Percentiles rank a stretch among this genome's conserved stretches.
Conservation (phyloP, 2,888 invertebrate genomes). For the Drosophila flavopinicola region DNA sequence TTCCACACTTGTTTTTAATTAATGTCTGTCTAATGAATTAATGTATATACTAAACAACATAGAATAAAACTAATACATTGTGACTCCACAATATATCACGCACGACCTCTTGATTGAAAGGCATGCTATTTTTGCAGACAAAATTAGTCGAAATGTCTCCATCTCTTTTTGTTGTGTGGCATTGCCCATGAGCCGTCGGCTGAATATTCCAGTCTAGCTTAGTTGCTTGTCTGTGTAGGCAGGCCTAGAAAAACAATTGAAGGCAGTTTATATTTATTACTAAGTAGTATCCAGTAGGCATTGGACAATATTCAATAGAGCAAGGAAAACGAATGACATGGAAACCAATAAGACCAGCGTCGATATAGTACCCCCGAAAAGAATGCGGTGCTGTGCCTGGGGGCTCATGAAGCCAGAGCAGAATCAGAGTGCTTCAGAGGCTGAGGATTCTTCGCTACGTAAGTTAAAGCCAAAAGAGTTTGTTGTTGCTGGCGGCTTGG, state of each 20-base stretch:
- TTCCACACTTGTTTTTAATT: no score
- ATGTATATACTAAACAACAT: no score
- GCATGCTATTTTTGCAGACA: no score
- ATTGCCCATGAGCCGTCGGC: no score
- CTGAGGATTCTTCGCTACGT: neutral
- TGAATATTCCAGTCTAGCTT: neutral
- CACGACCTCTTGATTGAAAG: no score
- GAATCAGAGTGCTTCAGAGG: neutral
- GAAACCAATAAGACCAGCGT: constrained; percentile 10
- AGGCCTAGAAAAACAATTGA: constrained; percentile 8
- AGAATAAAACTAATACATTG: no score
- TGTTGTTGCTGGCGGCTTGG: constrained; percentile 25
- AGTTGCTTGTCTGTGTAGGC: no score
- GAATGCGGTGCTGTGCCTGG: constrained; percentile 46
- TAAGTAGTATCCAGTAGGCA: neutral
- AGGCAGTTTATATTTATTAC: neutral
- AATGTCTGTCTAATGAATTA: no score
- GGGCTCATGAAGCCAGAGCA: constrained; percentile 12
- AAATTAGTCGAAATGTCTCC: no score
- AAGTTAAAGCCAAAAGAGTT: constrained; percentile 36
- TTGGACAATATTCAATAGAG: neutral
- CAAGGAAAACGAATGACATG: constrained; percentile 14
- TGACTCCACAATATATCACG: no score
- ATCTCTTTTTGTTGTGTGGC: no score
- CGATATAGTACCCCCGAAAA: neutral